A percentile compares a stretch with the other conserved stretches of the same genome.
These are phyloP conservation scores for Amphipoea oculea DNA, from an alignment of 2,888 invertebrate genomes.

Conservation along the genomic window DNA sequence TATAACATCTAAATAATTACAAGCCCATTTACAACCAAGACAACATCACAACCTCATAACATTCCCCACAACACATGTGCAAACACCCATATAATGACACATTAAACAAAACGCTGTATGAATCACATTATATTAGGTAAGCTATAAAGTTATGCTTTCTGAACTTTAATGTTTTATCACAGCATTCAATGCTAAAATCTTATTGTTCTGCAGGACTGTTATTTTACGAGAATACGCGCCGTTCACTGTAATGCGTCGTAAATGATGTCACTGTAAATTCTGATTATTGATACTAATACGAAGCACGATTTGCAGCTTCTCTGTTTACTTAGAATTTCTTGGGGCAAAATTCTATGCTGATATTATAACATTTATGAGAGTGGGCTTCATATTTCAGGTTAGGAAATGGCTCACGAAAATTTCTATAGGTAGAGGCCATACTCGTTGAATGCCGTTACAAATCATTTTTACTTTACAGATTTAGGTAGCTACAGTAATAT, in stretches of 20 bases:
- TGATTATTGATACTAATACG: slow-evolving; percentile 44
- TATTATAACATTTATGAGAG: background rate
- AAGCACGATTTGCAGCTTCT: slow-evolving; percentile 41
- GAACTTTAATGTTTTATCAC: slow-evolving; percentile 63
- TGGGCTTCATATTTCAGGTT: background rate
- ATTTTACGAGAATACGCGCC: slow-evolving; percentile 54
- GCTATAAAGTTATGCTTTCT: slow-evolving; percentile 61
- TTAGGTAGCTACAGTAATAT: background rate
- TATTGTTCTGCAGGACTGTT: slow-evolving; percentile 57
- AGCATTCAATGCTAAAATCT: slow-evolving; percentile 66
- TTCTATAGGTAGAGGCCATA: background rate
- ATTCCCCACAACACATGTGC: slow-evolving; percentile 32
- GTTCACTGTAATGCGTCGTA: slow-evolving; percentile 25
- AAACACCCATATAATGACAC: slow-evolving; percentile 34
- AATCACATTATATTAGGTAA: slow-evolving; percentile 56
- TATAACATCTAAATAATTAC: background rate
- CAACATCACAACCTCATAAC: background rate
- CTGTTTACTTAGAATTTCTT: slow-evolving; percentile 33
- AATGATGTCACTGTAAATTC: slow-evolving; percentile 49
- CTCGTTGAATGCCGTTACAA: background rate
- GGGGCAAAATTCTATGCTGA: background rate
- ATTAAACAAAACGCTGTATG: slow-evolving; percentile 52
- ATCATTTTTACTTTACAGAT: background rate
- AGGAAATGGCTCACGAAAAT: background rate
- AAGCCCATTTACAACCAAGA: slow-evolving; percentile 6